phyloP scores from a whole-genome alignment of 1,140 invertebrate genomes.

The Carposina sasakii region DNA sequence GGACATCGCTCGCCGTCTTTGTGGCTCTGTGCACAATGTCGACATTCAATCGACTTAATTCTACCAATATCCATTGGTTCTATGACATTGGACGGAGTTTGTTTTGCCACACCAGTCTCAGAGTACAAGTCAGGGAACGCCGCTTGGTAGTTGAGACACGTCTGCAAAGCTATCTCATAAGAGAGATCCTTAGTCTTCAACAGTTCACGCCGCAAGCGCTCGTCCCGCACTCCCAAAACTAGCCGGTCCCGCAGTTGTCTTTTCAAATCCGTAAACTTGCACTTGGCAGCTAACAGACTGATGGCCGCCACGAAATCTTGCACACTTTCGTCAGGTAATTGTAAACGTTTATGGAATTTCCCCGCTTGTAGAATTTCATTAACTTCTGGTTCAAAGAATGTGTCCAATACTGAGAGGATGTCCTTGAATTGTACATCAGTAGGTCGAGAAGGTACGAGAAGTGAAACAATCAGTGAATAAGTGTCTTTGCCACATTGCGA shows the following conservation, averaged over 20 bases:
- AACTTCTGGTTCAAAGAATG: constrained; percentile 29
- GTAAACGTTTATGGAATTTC: constrained; percentile 26
- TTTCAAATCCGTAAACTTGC: constrained; percentile 24
- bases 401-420: constrained; percentile 19
- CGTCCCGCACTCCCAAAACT: constrained; percentile 23
- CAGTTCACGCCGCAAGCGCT: constrained; percentile 22
- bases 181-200: constrained; percentile 21
- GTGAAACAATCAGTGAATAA: constrained; percentile 20
- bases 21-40: constrained; percentile 20
- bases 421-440: constrained; percentile 17
- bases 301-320: constrained; percentile 26
- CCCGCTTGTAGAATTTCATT: constrained; percentile 29
- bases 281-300: constrained; percentile 18
- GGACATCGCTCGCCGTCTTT: constrained; percentile 19
- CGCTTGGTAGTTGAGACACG: constrained; percentile 25
- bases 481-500: constrained; percentile 27
- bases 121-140: constrained; percentile 25
- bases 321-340: constrained; percentile 22
- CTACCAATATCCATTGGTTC: constrained; percentile 26
- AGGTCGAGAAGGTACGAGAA: constrained; percentile 19
- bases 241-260: constrained; percentile 22
- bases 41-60: constrained; percentile 21
- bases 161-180: constrained; percentile 20
- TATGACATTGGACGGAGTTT: constrained; percentile 16
- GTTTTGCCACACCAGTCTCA: constrained; percentile 14